A percentile compares a stretch with the other conserved stretches of the same genome.
Conservation (phyloP, 2,797 vertebrate species). For the Setipinna tenuifilis region DNA sequence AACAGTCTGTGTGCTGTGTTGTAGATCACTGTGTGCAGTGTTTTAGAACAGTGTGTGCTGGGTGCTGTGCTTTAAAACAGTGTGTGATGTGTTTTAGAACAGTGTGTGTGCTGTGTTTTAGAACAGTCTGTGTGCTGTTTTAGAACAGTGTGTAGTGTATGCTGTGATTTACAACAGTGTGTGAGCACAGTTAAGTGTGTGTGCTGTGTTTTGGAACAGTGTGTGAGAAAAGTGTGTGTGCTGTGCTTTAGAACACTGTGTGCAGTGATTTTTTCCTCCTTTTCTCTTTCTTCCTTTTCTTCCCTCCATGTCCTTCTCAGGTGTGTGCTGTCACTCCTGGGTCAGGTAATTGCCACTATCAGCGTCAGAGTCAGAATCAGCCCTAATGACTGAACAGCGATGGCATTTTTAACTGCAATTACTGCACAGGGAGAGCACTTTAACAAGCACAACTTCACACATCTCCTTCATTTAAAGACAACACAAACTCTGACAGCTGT, state of each 20-base stretch:
- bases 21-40: too few relatives aligned
- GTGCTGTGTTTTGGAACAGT: too few relatives aligned
- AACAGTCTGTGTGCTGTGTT: too few relatives aligned
- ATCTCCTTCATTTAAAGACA: background rate
- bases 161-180: too few relatives aligned
- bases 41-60: too few relatives aligned
- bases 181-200: too few relatives aligned
- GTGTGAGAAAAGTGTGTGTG: too few relatives aligned
- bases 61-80: too few relatives aligned
- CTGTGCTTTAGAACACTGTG: too few relatives aligned
- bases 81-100: background rate
- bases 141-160: too few relatives aligned
- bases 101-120: too few relatives aligned
- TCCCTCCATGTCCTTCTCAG: background rate
- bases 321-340: background rate
- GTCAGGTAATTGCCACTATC: background rate
- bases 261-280: background rate
- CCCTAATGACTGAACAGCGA: background rate
- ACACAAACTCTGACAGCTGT: background rate
- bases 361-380: background rate
- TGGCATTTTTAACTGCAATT: background rate
- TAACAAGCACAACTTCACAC: conserved; percentile 4
- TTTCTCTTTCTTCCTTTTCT: background rate
- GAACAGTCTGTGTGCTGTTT: too few relatives aligned
- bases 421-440: background rate